Percentiles rank a stretch among this genome's conserved stretches.
Conservation (phyloP, 2,888 invertebrate species). For the Synergus umbraculus region DNA sequence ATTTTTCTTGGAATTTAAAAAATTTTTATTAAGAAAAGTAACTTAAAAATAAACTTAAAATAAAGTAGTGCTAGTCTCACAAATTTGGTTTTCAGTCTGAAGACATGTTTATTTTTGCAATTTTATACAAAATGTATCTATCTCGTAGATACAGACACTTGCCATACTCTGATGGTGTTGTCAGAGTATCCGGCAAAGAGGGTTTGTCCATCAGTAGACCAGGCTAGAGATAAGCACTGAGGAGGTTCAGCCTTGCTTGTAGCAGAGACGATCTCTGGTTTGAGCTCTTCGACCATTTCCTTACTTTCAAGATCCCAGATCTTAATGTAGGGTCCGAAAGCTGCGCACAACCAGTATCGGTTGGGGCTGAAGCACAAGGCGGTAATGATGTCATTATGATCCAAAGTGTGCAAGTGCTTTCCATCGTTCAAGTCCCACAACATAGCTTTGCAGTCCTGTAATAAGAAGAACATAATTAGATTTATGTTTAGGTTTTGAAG, state of each 20-base stretch:
- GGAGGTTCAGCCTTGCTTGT: slow-evolving; percentile 93
- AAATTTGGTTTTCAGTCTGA: background rate
- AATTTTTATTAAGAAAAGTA: background rate
- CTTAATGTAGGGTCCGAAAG: slow-evolving; percentile 98
- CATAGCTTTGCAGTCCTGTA: slow-evolving; percentile 97
- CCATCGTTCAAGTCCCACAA: slow-evolving; percentile 99
- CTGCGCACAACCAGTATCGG: slow-evolving; percentile 99
- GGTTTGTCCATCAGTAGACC: slow-evolving; percentile 99
- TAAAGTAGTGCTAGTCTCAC: background rate
- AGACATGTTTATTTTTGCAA: slow-evolving; percentile 54
- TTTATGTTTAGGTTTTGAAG: slow-evolving; percentile 3
- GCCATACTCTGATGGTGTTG: slow-evolving; percentile 98
- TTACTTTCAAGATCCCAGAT: slow-evolving; percentile 99
- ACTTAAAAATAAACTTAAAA: background rate
- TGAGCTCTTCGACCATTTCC: slow-evolving; percentile 98
- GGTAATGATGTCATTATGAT: slow-evolving; percentile 99
- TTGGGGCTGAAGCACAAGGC: slow-evolving; percentile 99
- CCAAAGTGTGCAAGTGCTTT: slow-evolving; percentile 98
- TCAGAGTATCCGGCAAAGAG: slow-evolving; percentile 99
- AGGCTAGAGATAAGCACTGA: slow-evolving; percentile 97
- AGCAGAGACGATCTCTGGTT: slow-evolving; percentile 80
- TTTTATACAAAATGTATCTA: slow-evolving; percentile 77
- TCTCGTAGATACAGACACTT: slow-evolving; percentile 93
- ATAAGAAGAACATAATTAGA: slow-evolving; percentile 44
- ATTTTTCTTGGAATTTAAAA: background rate